These are phyloP conservation scores for Mormyrus lacerda DNA, from an alignment of 2,113 vertebrate species.

Conservation along the genomic window DNA sequence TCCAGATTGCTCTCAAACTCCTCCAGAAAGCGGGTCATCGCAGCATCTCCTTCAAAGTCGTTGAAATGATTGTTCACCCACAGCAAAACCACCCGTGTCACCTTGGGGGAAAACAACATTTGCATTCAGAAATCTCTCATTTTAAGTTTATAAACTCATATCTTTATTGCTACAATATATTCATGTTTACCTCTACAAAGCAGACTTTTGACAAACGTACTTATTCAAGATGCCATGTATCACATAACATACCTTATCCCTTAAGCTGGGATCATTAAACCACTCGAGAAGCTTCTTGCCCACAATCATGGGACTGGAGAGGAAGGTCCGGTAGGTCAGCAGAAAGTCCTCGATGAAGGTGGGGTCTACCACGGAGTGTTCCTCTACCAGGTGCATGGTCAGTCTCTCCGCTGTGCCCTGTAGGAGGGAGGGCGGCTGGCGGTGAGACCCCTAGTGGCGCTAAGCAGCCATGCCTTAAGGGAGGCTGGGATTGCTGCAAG, in stretches of 20 bases:
- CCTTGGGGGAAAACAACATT: conserved; percentile 57
- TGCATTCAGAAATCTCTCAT: neutral
- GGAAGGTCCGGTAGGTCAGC: conserved; percentile 92
- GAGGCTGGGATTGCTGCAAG: conserved; percentile 20
- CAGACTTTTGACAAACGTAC: neutral
- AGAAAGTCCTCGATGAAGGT: conserved; percentile 98
- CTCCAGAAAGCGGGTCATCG: conserved; percentile 94
- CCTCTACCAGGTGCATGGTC: conserved; percentile 97
- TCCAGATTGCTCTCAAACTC: conserved; percentile 98
- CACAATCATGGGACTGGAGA: conserved; percentile 97
- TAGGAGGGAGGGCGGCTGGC: neutral
- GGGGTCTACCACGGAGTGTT: conserved; percentile 95
- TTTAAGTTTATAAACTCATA: neutral
- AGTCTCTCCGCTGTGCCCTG: conserved; percentile 92
- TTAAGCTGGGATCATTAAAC: conserved; percentile 99
- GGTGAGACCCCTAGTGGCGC: neutral
- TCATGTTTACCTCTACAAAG: neutral
- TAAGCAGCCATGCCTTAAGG: neutral
- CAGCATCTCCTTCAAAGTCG: conserved; percentile 94
- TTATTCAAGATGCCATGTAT: neutral
- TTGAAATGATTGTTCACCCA: conserved; percentile 99
- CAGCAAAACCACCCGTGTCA: conserved; percentile 97
- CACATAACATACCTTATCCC: conserved; percentile 83
- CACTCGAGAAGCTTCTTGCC: conserved; percentile 97
- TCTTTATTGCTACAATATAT: neutral